Base-by-base conservation (phyloP, 2,888 invertebrate species). In the Agonum fuliginosum region DNA sequence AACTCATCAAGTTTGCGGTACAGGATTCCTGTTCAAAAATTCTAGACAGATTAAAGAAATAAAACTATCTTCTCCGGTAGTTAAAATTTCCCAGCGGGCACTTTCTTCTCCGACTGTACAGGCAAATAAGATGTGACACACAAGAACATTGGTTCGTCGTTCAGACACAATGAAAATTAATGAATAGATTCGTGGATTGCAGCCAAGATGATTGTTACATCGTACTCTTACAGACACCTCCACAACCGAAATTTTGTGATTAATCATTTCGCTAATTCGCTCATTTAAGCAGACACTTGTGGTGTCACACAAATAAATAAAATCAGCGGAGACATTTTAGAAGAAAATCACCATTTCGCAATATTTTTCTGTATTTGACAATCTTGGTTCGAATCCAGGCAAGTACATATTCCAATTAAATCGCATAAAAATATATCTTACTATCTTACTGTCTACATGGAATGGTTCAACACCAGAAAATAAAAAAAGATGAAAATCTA, bases 211-310 rank as follows among this genome's bases (percentile, higher is more conserved):
- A 62, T 62, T 62, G 58, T 62, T 62, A 62, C 30, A 62, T 62
- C 58, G 30, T 62, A 62, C 58, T 62, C 58, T 62, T 30, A 62
- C 58, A 30, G 58, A 62, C 58, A 62, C 58, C 67, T 34, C 34
- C 65, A 67, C 67, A 67, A 22, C 43, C 41, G n/a, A 67, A 67
- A 67, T 67, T 22, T 67, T 67, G 67, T 67, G 67, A 67, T 67
- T 67, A 67, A 67, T 67, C 58, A 62, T 17, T 30, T 27, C n/a
- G 30, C 30, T 30, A 62, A 62, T 62, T 62, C 30, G 58, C 58
- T 62, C 58, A 62, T 62, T 62, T 62, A 62, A 62, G 58, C 30
- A 30, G 27, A 27, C 24, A 54, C 54, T 30, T 62, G 58, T 62
- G 3, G 14, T 58, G 12, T 30, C 14, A 12, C 58, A 62, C 27